Percentiles rank a stretch among this genome's conserved stretches.
These are phyloP conservation scores for Schizopygopsis malacanthus DNA, from an alignment of 2,797 vertebrate species.

Conservation along the genomic window DNA sequence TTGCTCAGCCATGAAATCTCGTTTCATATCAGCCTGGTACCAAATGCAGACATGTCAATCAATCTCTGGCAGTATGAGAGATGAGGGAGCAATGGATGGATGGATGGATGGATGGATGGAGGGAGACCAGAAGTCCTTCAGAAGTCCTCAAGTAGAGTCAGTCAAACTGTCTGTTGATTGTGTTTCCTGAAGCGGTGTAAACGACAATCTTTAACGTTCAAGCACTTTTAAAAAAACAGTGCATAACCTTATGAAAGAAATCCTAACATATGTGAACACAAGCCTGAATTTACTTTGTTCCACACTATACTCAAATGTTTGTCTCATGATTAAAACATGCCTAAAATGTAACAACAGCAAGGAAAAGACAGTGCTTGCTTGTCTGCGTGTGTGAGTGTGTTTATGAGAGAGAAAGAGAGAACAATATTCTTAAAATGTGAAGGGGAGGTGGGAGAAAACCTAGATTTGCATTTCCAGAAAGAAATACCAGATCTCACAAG, in stretches of 20 bases:
- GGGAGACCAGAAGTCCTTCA: neutral
- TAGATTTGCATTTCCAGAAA: slow-evolving; percentile 3
- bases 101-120: neutral
- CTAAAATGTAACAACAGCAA: neutral
- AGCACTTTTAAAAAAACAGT: neutral
- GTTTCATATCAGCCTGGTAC: neutral
- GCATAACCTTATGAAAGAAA: neutral
- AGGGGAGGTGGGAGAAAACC: neutral
- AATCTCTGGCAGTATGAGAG: slow-evolving; percentile 27
- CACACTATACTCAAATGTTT: neutral
- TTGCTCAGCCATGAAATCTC: neutral
- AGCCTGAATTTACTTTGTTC: neutral
- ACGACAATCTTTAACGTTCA: neutral
- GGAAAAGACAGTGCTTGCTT: neutral
- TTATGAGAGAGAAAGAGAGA: neutral
- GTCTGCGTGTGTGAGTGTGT: neutral
- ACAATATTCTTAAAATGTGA: neutral
- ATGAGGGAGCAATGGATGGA: slow-evolving; percentile 2
- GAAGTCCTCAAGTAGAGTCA: neutral
- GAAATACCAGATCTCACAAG: slow-evolving; percentile 1
- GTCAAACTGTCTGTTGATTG: slow-evolving; percentile 3
- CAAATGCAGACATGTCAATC: slow-evolving; percentile 12
- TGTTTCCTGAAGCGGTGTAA: neutral
- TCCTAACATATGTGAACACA: neutral
- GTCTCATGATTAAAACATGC: neutral